These are phyloP conservation scores for Leptinotarsa tumamoca DNA, from an alignment of 2,888 invertebrate genomes.

Conservation along the genomic window DNA sequence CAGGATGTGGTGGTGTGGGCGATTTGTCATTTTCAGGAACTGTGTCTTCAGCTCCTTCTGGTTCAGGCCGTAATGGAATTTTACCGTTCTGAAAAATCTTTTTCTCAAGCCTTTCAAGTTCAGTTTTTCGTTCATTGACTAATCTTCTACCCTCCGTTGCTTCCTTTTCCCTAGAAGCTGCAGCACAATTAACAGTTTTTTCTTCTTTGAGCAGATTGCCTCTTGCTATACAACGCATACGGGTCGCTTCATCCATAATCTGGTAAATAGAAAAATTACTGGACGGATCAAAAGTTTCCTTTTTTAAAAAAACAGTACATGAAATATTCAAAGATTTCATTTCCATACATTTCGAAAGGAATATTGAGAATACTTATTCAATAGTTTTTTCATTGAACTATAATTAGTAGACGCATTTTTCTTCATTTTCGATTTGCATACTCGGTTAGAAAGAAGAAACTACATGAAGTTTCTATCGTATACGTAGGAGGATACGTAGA, in stretches of 20 bases:
- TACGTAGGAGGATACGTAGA: too few species aligned
- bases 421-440: too few species aligned
- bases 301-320: too few species aligned
- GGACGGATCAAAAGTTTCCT: too few species aligned
- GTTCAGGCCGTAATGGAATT: constrained; percentile 60
- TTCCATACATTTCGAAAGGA: too few species aligned
- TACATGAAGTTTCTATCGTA: too few species aligned
- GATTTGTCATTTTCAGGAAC: constrained; percentile 63
- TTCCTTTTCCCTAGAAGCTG: constrained; percentile 75
- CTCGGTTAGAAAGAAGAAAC: too few species aligned
- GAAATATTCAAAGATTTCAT: too few species aligned
- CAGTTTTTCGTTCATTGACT: constrained; percentile 78
- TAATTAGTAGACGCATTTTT: too few species aligned
- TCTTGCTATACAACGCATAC: constrained; percentile 78
- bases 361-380: too few species aligned
- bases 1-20: constrained; percentile 59
- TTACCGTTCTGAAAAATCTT: constrained; percentile 77
- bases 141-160: constrained; percentile 75
- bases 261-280: constrained; percentile 42
- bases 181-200: constrained; percentile 75
- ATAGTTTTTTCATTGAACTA: too few species aligned
- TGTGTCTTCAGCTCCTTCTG: constrained; percentile 58
- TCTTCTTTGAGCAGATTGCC: constrained; percentile 78
- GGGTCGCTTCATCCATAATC: constrained; percentile 80
- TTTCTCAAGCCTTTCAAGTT: constrained; percentile 82